Evolutionary conservation across 2,888 invertebrate genomes (phyloP).

Genomic region (Ophion ellenae): DNA sequence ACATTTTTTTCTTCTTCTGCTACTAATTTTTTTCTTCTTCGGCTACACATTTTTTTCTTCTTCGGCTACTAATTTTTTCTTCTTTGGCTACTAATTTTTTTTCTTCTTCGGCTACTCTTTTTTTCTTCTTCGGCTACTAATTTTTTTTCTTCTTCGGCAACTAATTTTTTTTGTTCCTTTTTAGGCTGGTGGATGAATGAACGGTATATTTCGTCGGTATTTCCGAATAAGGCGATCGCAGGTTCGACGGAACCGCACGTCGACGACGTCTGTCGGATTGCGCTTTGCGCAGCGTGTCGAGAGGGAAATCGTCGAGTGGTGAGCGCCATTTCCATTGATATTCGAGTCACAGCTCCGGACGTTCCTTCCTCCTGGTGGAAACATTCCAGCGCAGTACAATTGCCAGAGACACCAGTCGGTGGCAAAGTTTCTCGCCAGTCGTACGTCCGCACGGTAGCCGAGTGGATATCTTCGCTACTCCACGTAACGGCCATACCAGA

Average conservation of each 20-base stretch:
- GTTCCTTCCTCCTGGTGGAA: slow-evolving; percentile 79
- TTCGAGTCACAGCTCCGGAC: slow-evolving; percentile 81
- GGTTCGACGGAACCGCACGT: slow-evolving; percentile 32
- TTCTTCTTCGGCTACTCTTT: too few species aligned
- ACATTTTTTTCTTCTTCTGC: too few species aligned
- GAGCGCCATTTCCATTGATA: slow-evolving; percentile 79
- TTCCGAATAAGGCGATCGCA: slow-evolving; percentile 41
- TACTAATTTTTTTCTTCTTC: neutral
- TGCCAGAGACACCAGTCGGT: slow-evolving; percentile 75
- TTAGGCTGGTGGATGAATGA: slow-evolving; percentile 9
- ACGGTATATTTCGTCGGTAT: slow-evolving; percentile 12
- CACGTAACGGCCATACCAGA: slow-evolving; percentile 6
- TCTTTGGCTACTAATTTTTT: too few species aligned
- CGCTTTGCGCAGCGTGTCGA: slow-evolving; percentile 39
- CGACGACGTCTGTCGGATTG: slow-evolving; percentile 30
- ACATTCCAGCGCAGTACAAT: slow-evolving; percentile 80
- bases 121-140: neutral
- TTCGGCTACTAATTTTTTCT: too few species aligned
- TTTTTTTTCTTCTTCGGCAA: neutral
- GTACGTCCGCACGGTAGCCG: slow-evolving; percentile 67
- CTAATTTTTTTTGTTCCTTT: neutral
- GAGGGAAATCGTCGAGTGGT: slow-evolving; percentile 80
- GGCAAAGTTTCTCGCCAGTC: slow-evolving; percentile 78
- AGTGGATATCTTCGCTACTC: slow-evolving; percentile 52
- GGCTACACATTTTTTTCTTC: neutral